phyloP scores from a whole-genome alignment of 2,113 vertebrate species.

The Microcebus ravelobensis region DNA sequence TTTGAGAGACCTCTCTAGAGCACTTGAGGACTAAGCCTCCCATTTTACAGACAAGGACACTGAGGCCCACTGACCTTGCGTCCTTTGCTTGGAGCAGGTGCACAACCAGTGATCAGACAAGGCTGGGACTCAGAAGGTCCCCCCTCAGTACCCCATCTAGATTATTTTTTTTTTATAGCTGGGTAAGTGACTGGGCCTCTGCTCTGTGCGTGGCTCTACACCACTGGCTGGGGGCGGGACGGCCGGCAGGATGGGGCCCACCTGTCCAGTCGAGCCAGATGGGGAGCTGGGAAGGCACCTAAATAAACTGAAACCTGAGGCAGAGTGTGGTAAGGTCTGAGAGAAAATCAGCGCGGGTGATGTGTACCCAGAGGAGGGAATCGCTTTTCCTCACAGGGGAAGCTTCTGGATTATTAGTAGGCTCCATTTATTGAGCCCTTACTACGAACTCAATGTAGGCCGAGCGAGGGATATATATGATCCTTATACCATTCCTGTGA shows the following conservation, averaged over 20 bases:
- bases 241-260: fast-evolving
- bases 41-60: background rate
- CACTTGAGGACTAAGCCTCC: background rate
- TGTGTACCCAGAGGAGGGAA: background rate
- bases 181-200: background rate
- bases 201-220: fast-evolving
- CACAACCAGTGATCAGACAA: background rate
- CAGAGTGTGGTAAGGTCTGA: background rate
- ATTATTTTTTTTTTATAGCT: background rate
- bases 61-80: fast-evolving
- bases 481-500: background rate
- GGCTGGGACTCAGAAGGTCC: background rate
- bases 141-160: too few species aligned
- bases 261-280: background rate
- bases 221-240: fast-evolving
- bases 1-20: background rate
- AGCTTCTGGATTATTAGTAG: background rate
- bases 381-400: fast-evolving
- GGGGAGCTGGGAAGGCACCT: background rate
- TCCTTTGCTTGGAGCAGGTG: background rate
- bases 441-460: background rate
- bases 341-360: background rate
- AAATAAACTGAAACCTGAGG: background rate
- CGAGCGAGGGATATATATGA: background rate
- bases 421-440: background rate